These are phyloP conservation scores for Aphodius sticticus DNA, from an alignment of 2,888 invertebrate species.

Conservation along the genomic window DNA sequence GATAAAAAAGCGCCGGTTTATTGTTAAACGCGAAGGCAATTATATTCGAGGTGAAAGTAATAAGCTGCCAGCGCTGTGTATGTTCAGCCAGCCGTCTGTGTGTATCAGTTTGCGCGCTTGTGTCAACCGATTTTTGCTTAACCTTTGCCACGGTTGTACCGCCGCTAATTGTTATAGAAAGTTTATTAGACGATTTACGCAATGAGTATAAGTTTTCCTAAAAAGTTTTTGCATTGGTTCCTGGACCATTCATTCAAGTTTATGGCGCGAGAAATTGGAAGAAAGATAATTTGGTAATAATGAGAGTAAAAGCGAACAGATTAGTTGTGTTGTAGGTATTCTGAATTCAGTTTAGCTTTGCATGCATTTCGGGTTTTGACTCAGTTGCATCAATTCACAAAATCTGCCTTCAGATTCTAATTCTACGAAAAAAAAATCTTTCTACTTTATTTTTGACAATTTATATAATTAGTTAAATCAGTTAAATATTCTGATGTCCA, in stretches of 20 bases:
- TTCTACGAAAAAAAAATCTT: too few species aligned
- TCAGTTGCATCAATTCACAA: too few species aligned
- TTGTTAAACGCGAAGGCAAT: neutral
- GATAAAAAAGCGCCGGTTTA: neutral
- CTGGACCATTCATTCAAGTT: neutral
- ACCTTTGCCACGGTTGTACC: neutral
- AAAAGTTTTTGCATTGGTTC: too few species aligned
- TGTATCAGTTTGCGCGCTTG: neutral
- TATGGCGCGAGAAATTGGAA: neutral
- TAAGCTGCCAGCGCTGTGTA: neutral
- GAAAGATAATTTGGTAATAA: neutral
- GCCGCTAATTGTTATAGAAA: neutral
- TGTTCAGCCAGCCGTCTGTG: too few species aligned
- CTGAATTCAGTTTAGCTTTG: too few species aligned
- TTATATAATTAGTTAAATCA: too few species aligned
- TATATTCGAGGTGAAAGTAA: constrained; percentile 4
- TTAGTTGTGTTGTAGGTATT: neutral
- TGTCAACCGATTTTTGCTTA: constrained; percentile 4
- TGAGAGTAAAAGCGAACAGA: neutral
- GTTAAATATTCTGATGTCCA: too few species aligned
- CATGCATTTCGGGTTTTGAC: too few species aligned
- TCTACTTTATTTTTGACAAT: too few species aligned
- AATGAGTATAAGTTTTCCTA: neutral
- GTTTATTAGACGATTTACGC: neutral
- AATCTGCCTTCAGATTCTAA: too few species aligned